These are phyloP conservation scores for Tipula unca DNA, from an alignment of 2,888 invertebrate species.

Conservation along the genomic window DNA sequence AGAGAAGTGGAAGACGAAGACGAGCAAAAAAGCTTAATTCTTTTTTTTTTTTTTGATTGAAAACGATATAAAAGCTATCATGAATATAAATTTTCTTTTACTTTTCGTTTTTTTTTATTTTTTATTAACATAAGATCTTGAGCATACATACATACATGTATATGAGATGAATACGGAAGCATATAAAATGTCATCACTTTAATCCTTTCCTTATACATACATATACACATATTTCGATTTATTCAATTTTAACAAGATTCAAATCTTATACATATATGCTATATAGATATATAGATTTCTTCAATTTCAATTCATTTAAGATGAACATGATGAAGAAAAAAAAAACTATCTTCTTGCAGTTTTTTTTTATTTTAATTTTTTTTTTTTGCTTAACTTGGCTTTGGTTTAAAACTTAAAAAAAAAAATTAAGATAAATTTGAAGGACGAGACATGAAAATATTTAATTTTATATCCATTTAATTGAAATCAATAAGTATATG, in stretches of 20 bases:
- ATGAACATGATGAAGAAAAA: background rate
- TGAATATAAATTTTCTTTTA: background rate
- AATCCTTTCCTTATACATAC: background rate
- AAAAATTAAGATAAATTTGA: background rate
- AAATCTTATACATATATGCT: background rate
- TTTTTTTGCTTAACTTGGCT: background rate
- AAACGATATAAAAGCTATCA: slow-evolving; percentile 14
- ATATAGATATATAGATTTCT: background rate
- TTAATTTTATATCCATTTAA: background rate
- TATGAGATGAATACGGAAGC: background rate
- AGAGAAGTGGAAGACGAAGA: background rate
- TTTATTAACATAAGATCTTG: background rate
- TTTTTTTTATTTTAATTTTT: background rate
- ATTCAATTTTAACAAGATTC: slow-evolving; percentile 8
- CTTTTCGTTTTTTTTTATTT: no score
- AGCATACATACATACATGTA: background rate
- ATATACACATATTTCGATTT: background rate
- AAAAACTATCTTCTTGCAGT: background rate
- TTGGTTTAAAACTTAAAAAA: background rate
- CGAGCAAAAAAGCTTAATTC: background rate
- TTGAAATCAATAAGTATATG: background rate
- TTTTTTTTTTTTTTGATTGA: background rate
- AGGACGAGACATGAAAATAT: background rate
- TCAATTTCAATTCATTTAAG: slow-evolving; percentile 1
- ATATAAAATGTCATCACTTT: slow-evolving; percentile 8